Conservation (phyloP, 2,888 invertebrate species). For the Keiferia lycopersicella region DNA sequence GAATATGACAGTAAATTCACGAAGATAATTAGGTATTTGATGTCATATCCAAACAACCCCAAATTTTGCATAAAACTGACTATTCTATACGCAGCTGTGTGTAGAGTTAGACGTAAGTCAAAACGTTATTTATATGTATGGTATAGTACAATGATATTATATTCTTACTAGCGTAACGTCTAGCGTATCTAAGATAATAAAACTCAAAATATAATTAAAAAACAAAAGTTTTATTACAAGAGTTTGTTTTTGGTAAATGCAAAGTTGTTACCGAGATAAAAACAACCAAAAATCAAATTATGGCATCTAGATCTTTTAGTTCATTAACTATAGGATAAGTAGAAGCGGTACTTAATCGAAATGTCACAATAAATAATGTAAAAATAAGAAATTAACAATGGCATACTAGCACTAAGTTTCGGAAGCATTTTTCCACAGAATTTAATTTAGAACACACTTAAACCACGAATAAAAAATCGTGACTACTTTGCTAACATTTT, state of each 20-base stretch:
- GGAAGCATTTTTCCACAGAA: constrained; percentile 57
- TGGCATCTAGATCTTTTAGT: constrained; percentile 63
- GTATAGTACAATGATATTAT: no score
- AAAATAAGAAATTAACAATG: constrained; percentile 61
- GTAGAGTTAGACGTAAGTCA: no score
- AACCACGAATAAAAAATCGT: not conserved
- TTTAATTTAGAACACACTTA: constrained; percentile 19
- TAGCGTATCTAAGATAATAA: constrained; percentile 28
- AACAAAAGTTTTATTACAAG: constrained; percentile 62
- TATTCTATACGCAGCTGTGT: no score
- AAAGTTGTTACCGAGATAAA: constrained; percentile 66
- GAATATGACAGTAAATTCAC: no score
- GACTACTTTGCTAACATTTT: no score
- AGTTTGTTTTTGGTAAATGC: constrained; percentile 78
- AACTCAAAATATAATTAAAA: constrained; percentile 52
- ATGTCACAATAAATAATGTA: constrained; percentile 52
- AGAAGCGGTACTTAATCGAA: constrained; percentile 65
- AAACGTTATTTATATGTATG: no score
- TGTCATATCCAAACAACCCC: no score
- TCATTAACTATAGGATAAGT: constrained; percentile 56
- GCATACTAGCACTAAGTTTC: constrained; percentile 42
- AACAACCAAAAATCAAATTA: constrained; percentile 65
- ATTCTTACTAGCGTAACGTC: no score
- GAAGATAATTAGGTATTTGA: no score
- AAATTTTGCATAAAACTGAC: no score